phyloP scores from a whole-genome alignment of 2,888 invertebrate genomes.

The Polydesmus complanatus region DNA sequence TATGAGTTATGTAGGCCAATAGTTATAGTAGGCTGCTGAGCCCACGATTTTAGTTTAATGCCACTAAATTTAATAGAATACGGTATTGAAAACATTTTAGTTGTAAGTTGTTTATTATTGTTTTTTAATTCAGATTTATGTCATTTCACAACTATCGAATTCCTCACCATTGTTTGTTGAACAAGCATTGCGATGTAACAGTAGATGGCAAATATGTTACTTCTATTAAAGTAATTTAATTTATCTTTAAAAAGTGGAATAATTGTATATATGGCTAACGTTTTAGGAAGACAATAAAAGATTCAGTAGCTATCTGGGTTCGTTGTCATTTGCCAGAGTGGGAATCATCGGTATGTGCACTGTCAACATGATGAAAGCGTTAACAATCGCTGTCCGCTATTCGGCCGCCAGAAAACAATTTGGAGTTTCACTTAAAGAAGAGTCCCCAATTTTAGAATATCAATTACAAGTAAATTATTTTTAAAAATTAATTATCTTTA shows the following conservation, averaged over 20 bases:
- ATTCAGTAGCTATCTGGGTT: conserved; percentile 66
- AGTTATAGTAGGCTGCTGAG: too few species aligned
- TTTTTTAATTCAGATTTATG: conserved; percentile 49
- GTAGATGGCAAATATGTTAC: conserved; percentile 75
- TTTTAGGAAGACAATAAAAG: conserved; percentile 62
- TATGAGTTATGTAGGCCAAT: too few species aligned
- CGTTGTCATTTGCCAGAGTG: conserved; percentile 69
- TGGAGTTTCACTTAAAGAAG: conserved; percentile 53
- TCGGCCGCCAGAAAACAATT: conserved; percentile 78
- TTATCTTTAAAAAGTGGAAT: not conserved
- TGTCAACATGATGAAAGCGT: conserved; percentile 52
- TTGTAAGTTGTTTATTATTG: not conserved
- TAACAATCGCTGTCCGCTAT: conserved; percentile 72
- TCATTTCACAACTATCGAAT: conserved; percentile 77
- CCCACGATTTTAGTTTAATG: too few species aligned
- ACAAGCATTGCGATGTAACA: conserved; percentile 77
- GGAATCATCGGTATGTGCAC: conserved; percentile 49
- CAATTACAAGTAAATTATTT: conserved; percentile 60
- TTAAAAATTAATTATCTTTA: too few species aligned
- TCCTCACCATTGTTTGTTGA: conserved; percentile 67
- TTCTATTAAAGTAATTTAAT: conserved; percentile 59
- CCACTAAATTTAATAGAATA: too few species aligned
- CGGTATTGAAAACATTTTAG: too few species aligned
- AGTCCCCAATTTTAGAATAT: conserved; percentile 78
- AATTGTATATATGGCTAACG: not conserved